phyloP scores from a whole-genome alignment of 1,140 invertebrate genomes.

The Dendroctonus valens region DNA sequence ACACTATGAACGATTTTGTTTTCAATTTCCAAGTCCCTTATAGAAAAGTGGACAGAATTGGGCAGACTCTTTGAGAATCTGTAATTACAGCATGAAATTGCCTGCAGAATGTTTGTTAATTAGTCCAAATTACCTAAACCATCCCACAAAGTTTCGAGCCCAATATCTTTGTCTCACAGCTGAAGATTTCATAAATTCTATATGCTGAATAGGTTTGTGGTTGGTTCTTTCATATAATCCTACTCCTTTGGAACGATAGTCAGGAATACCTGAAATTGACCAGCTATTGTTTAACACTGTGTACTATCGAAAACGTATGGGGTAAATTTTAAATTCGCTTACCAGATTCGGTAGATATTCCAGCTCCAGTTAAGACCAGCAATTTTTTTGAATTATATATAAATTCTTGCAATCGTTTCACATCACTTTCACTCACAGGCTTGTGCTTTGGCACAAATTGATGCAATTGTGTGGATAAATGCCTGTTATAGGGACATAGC shows the following conservation, averaged over 20 bases:
- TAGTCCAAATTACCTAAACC: constrained; percentile 57
- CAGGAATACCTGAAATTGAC: constrained; percentile 74
- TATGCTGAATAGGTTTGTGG: constrained; percentile 78
- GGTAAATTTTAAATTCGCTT: constrained; percentile 3
- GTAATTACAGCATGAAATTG: not conserved
- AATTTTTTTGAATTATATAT: constrained; percentile 61
- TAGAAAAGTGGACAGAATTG: constrained; percentile 63
- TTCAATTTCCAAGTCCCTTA: constrained; percentile 64
- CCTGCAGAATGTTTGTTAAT: not conserved
- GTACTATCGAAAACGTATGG: too few species aligned
- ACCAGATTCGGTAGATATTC: constrained; percentile 91
- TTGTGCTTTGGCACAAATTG: constrained; percentile 71
- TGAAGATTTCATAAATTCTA: constrained; percentile 78
- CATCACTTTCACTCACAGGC: constrained; percentile 60
- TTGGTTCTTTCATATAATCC: constrained; percentile 85
- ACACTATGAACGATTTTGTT: constrained; percentile 48
- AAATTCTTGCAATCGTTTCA: constrained; percentile 65
- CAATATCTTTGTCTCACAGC: constrained; percentile 82
- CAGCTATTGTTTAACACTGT: too few species aligned
- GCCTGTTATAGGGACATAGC: constrained; percentile 17
- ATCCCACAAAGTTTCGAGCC: constrained; percentile 93
- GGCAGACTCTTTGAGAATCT: constrained; percentile 68
- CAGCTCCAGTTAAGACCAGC: constrained; percentile 85
- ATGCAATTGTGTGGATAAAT: constrained; percentile 6
- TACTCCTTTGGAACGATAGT: constrained; percentile 91